Conservation (phyloP, 2,888 invertebrate species). For the Palloptera scutellata region DNA sequence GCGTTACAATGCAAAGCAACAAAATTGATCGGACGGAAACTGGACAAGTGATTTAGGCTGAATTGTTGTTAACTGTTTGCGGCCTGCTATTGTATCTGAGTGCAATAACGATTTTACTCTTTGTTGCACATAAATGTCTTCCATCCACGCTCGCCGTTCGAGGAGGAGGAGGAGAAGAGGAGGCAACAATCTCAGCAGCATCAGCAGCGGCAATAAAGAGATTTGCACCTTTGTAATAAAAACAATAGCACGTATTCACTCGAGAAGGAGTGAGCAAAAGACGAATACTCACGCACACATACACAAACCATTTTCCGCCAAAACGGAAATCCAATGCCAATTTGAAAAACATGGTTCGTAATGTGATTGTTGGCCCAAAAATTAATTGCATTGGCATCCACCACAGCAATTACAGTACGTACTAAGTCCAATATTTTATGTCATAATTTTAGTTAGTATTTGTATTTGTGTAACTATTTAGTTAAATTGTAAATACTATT, state of each 20-base stretch:
- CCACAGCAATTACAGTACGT: too few species aligned
- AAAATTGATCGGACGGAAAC: neutral
- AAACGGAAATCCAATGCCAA: conserved; percentile 21
- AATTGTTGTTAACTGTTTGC: too few species aligned
- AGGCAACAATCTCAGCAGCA: neutral
- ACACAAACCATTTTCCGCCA: neutral
- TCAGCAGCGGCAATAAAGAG: neutral
- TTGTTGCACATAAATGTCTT: neutral
- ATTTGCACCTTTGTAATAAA: neutral
- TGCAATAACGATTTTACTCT: conserved; percentile 1
- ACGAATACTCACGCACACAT: neutral
- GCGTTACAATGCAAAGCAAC: neutral
- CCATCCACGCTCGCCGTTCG: neutral
- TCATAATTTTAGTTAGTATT: too few species aligned
- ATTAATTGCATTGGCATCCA: neutral
- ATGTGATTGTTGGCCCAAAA: conserved; percentile 2
- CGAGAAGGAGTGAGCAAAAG: too few species aligned
- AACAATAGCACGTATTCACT: neutral
- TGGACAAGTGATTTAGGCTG: neutral
- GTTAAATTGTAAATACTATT: too few species aligned
- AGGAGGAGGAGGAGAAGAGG: too few species aligned
- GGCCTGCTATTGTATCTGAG: neutral
- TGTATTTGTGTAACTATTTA: too few species aligned
- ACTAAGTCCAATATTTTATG: too few species aligned
- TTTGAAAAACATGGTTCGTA: conserved; percentile 7